phyloP scores from a whole-genome alignment of 1,140 invertebrate species.

The Chrysoperla carnea region DNA sequence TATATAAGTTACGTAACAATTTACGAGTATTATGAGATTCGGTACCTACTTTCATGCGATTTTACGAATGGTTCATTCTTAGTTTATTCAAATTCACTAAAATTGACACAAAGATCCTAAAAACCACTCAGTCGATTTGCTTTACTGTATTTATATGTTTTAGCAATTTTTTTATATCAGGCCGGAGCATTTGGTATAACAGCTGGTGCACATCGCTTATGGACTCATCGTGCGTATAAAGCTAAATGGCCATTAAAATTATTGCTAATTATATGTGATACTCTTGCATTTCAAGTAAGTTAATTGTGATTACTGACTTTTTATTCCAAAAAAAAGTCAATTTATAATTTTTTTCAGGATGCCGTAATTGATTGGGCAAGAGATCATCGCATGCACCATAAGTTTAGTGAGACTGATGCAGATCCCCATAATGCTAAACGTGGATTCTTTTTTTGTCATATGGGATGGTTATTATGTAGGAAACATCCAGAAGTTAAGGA shows the following conservation, averaged over 20 bases:
- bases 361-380: constrained; percentile 56
- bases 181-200: constrained; percentile 37
- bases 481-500: constrained; percentile 57
- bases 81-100: no score
- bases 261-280: constrained; percentile 38
- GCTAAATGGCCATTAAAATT: constrained; percentile 39
- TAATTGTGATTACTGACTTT: background rate
- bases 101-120: no score
- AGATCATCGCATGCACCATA: constrained; percentile 67
- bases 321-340: background rate
- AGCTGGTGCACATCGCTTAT: constrained; percentile 50
- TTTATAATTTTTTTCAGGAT: constrained; percentile 37
- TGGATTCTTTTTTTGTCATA: constrained; percentile 68
- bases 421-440: constrained; percentile 64
- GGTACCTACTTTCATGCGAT: no score
- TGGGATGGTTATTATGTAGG: constrained; percentile 62
- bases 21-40: no score
- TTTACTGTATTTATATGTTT: constrained; percentile 19
- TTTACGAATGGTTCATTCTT: no score
- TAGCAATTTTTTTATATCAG: constrained; percentile 51
- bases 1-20: no score
- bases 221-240: constrained; percentile 50
- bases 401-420: constrained; percentile 60
- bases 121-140: no score
- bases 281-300: constrained; percentile 48